These are phyloP conservation scores for Pantala flavescens DNA, from an alignment of 1,140 invertebrate species.

Conservation along the genomic window DNA sequence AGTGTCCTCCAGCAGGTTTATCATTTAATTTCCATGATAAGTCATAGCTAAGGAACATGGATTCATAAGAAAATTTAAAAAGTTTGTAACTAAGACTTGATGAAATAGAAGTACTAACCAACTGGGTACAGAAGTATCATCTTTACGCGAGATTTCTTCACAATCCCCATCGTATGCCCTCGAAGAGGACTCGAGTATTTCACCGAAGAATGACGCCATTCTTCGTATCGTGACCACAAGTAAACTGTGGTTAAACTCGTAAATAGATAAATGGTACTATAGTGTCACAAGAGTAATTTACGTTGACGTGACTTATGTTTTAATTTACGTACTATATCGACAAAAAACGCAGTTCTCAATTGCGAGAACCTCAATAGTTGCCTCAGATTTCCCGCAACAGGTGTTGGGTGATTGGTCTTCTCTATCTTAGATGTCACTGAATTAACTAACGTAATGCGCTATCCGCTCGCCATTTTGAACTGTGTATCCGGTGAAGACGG, in stretches of 20 bases:
- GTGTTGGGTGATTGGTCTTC: background rate
- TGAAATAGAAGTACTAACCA: no score
- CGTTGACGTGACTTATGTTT: no score
- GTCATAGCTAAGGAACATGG: background rate
- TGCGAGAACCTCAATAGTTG: background rate
- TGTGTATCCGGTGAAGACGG: background rate
- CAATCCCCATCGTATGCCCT: background rate
- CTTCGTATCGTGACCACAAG: background rate
- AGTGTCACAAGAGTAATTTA: no score
- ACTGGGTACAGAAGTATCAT: no score
- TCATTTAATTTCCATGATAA: background rate
- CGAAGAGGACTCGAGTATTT: background rate
- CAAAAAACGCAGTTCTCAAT: no score
- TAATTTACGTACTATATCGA: no score
- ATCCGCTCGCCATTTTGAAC: conserved; percentile 7
- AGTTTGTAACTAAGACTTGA: background rate
- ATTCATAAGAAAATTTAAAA: background rate
- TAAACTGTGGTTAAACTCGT: no score
- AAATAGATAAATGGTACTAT: no score
- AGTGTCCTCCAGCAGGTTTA: background rate
- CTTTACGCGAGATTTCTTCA: no score
- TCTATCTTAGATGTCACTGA: background rate
- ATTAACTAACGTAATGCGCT: background rate
- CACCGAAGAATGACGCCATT: background rate
- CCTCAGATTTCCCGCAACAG: background rate